Evolutionary conservation across 2,888 invertebrate species (phyloP), one percentile per base, ranked within the genome.

Genomic region (Syritta pipiens): DNA sequence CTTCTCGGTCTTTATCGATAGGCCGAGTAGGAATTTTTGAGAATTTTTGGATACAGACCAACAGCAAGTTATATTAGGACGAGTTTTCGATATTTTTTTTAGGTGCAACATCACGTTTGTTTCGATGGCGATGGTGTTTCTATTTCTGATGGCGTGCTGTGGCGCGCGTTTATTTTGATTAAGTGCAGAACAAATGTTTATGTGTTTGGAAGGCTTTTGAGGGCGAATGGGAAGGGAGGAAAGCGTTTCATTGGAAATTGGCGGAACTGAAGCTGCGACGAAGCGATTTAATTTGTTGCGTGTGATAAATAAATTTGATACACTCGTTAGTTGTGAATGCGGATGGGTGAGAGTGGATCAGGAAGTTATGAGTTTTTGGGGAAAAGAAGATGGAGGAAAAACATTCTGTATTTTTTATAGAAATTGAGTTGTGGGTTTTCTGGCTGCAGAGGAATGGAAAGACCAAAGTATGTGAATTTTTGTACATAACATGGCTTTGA

Each of bases 101-200:
- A 22, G 26, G 1, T 40, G 19, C 12, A 60, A n/a, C 6, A 32
- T 35, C 37, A 44, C n/a, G n/a, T 63, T 51, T 65, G 65, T 60
- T 65, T 72, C 42, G 35, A 72, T n/a, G n/a, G n/a, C n/a, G n/a
- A 77, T 77, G 67, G 37, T 55, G n/a, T 77, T 65, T 71, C 72
- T 72, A 77, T 77, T 72, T 72, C 48, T 12, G 40, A 46, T 42
- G 19, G 12, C 7, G 51, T 30, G 42, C n/a, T n/a, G n/a, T n/a
- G n/a, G n/a, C n/a, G 28, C 17, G 51, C 22, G 24, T 42, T 53
- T 44, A 9, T 24, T 65, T 53, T 65, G 65, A 53, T 65, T 53
- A 44, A 65, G 22, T 53, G 24, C 65, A 44, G 42, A 65, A 22
- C 53, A 53, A 53, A 53, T 51, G 63, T 30, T 30, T 30, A 30